Conservation (phyloP, 2,113 vertebrate species). For the Pachyramphus minor region DNA sequence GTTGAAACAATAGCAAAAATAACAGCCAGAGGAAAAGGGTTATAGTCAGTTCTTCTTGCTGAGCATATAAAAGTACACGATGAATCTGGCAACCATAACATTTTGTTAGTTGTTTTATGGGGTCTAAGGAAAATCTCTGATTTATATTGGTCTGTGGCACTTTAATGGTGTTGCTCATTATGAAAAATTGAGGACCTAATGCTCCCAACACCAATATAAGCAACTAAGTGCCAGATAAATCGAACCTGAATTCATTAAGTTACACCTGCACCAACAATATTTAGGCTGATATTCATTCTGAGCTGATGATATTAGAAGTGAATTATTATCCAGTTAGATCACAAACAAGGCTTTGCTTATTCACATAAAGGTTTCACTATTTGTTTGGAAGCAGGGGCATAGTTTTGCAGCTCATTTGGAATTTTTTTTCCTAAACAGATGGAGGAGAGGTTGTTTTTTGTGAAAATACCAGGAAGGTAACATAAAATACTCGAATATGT, state of each 20-base stretch:
- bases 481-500: background rate
- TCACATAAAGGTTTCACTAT: slow-evolving; percentile 21
- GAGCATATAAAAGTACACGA: background rate
- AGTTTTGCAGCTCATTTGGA: slow-evolving; percentile 6
- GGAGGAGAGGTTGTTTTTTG: background rate
- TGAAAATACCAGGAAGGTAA: slow-evolving; percentile 26
- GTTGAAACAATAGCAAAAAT: background rate
- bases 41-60: background rate
- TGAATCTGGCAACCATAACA: background rate
- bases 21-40: background rate
- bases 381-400: slow-evolving; percentile 16
- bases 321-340: slow-evolving; percentile 36
- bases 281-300: slow-evolving; percentile 55
- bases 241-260: slow-evolving; percentile 17
- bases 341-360: slow-evolving; percentile 32
- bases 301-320: slow-evolving; percentile 44
- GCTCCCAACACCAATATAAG: slow-evolving; percentile 34
- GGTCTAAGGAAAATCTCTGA: background rate
- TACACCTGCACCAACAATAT: slow-evolving; percentile 71
- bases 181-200: slow-evolving; percentile 33
- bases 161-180: slow-evolving; percentile 33
- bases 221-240: slow-evolving; percentile 38
- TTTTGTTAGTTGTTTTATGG: background rate
- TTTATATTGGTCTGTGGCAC: slow-evolving; percentile 34
- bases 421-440: background rate